These are phyloP conservation scores for Chloroceryle aenea DNA, from an alignment of 2,113 vertebrate species.

Conservation along the genomic window DNA sequence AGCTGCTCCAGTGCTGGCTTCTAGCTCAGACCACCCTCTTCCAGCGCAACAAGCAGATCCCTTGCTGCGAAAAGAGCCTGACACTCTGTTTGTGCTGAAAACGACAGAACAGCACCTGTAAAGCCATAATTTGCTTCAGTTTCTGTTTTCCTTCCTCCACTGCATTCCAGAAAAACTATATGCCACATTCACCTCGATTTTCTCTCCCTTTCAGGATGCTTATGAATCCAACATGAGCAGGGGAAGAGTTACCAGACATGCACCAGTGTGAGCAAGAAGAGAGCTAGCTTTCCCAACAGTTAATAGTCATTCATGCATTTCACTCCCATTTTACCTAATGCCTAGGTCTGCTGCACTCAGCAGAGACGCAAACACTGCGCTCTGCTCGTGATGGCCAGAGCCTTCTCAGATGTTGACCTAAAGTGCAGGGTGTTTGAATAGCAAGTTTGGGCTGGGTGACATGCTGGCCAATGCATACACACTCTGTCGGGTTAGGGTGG, in stretches of 20 bases:
- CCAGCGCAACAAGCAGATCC: neutral
- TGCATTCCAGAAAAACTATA: neutral
- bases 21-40: neutral
- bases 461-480: neutral
- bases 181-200: neutral
- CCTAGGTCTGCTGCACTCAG: neutral
- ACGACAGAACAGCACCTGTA: neutral
- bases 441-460: neutral
- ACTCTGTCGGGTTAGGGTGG: fast-evolving
- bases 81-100: neutral
- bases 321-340: neutral
- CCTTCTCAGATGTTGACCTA: neutral
- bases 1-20: neutral
- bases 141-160: neutral
- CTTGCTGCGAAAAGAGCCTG: neutral
- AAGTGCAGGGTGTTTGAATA: neutral
- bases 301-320: neutral
- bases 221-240: neutral
- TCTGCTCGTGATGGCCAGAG: neutral
- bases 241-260: neutral
- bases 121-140: neutral
- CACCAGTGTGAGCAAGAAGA: neutral
- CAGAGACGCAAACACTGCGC: neutral
- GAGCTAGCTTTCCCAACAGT: neutral
- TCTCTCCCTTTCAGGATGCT: neutral